Evolutionary conservation across 2,888 invertebrate genomes (phyloP).

Genomic region (Linyphia triangularis): DNA sequence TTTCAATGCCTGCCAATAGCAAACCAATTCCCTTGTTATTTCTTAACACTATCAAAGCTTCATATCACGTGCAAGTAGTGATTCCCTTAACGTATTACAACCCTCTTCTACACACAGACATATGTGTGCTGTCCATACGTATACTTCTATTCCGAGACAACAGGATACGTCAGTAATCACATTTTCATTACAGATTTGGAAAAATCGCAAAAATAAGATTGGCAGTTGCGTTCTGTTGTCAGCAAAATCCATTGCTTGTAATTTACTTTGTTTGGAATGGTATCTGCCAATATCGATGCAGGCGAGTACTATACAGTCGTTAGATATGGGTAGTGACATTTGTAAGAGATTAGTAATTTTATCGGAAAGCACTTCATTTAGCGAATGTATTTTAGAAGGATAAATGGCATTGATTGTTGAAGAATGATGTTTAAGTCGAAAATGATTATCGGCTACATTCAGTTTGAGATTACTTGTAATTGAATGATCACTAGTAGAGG

Average conservation of each 20-base stretch:
- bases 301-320: neutral
- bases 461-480: neutral
- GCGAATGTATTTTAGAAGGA: neutral
- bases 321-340: conserved; percentile 34
- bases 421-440: conserved; percentile 1
- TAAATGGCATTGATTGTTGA: neutral
- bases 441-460: neutral
- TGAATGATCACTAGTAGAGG: neutral
- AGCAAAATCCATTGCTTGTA: conserved; percentile 31
- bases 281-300: conserved; percentile 45
- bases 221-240: conserved; percentile 19
- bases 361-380: conserved; percentile 18
- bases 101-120: neutral
- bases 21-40: conserved; percentile 31
- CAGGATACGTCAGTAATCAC: conserved; percentile 43
- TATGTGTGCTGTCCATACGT: conserved; percentile 34
- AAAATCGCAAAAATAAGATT: conserved; percentile 41
- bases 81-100: conserved; percentile 61
- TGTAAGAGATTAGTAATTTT: conserved; percentile 42
- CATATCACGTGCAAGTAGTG: conserved; percentile 47
- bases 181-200: conserved; percentile 58
- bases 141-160: conserved; percentile 24
- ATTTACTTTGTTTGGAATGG: conserved; percentile 40
- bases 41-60: conserved; percentile 54
- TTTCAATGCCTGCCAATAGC: neutral